Percentiles rank a stretch among this genome's conserved stretches.
Conservation (phyloP, 2,888 invertebrate species). For the Drepanosiphum platanoidis region DNA sequence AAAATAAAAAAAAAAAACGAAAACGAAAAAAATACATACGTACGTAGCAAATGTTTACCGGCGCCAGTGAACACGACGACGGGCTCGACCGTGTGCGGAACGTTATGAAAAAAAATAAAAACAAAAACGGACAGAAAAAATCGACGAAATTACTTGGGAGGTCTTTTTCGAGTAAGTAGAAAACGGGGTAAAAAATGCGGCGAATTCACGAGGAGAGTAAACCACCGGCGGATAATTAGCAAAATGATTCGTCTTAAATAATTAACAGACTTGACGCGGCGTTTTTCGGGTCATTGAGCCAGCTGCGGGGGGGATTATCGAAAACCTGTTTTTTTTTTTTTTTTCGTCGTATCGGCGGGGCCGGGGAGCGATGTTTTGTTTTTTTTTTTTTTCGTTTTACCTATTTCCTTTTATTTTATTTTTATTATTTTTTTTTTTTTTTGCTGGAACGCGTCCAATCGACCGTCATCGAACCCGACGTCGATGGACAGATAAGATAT, state of each 20-base stretch:
- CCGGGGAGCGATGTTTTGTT: background rate
- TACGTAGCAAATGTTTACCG: conserved; percentile 31
- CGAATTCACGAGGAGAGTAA: conserved; percentile 31
- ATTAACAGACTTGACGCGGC: conserved; percentile 8
- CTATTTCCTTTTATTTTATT: background rate
- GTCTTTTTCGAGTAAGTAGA: conserved; percentile 35
- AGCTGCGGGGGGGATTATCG: background rate
- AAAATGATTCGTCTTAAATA: conserved; percentile 32
- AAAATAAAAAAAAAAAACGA: background rate
- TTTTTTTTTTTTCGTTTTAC: background rate
- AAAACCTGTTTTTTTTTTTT: conserved; percentile 9
- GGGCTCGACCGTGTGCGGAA: conserved; percentile 2
- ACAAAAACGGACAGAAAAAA: background rate
- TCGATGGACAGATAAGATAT: conserved; percentile 48
- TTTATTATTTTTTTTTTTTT: background rate
- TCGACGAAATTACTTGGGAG: conserved; percentile 48
- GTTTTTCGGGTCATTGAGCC: conserved; percentile 31
- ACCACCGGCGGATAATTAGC: conserved; percentile 36
- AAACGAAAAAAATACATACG: background rate
- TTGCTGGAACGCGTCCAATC: conserved; percentile 23
- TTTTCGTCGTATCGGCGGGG: no score
- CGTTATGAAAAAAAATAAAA: no score
- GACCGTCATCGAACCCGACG: conserved; percentile 16
- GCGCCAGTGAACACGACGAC: conserved; percentile 33
- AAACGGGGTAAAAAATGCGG: conserved; percentile 47